Conservation (phyloP, 2,113 vertebrate genomes). For the Chitala chitala region DNA sequence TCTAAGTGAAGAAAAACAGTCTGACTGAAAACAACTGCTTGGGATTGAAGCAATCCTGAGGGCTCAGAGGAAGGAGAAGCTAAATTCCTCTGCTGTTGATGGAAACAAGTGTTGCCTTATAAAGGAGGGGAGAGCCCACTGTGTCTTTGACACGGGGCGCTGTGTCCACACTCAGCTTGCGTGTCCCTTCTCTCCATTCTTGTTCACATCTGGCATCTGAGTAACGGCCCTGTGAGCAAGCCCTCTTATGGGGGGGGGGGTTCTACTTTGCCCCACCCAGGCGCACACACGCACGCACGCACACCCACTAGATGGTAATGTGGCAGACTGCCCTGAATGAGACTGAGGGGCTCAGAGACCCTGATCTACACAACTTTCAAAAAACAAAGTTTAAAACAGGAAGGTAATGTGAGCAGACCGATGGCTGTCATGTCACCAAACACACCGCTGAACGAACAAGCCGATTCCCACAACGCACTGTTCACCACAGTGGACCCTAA, state of each 20-base stretch:
- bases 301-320: no score
- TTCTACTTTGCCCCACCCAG: neutral
- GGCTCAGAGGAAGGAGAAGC: conserved; percentile 10
- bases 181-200: neutral
- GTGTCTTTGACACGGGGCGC: conserved; percentile 9
- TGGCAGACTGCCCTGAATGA: no score
- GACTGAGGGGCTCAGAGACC: neutral
- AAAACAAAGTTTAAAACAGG: neutral
- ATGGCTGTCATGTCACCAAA: no score
- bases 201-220: neutral
- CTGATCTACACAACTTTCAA: neutral
- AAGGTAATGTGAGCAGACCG: neutral
- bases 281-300: no score
- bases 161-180: neutral
- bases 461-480: neutral
- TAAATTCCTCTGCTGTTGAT: conserved; percentile 36
- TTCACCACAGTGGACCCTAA: neutral
- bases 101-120: conserved; percentile 37
- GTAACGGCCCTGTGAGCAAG: neutral
- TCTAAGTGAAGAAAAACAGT: neutral
- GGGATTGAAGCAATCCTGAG: conserved; percentile 15
- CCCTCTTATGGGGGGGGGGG: neutral
- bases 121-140: conserved; percentile 25
- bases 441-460: neutral
- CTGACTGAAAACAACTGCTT: conserved; percentile 29